Percentiles rank a stretch among this genome's conserved stretches.
Conservation (phyloP, 2,888 invertebrate species). For the Cosmia trapezina region DNA sequence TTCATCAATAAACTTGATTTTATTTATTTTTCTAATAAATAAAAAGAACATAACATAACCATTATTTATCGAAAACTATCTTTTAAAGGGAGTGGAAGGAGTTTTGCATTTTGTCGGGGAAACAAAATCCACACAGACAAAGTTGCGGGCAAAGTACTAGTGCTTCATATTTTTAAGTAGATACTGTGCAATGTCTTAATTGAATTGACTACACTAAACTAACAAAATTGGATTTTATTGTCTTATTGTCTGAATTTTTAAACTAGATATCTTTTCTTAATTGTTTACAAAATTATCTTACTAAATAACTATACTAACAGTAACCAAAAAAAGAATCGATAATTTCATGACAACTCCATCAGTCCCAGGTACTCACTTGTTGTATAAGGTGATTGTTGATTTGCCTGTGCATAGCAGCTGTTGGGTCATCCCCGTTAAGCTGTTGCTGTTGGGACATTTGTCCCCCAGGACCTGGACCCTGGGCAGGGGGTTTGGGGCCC, state of each 20-base stretch:
- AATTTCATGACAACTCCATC: constrained; percentile 52
- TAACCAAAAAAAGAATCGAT: too few species aligned
- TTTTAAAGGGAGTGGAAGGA: too few species aligned
- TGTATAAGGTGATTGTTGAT: constrained; percentile 93
- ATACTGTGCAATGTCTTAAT: neutral
- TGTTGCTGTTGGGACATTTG: constrained; percentile 90
- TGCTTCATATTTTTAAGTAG: constrained; percentile 10
- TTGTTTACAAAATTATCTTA: neutral
- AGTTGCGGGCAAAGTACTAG: too few species aligned
- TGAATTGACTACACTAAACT: neutral
- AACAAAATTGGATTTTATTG: neutral
- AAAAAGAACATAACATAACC: too few species aligned
- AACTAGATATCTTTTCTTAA: neutral
- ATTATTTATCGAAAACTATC: too few species aligned
- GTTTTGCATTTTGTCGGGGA: too few species aligned
- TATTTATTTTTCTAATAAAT: too few species aligned
- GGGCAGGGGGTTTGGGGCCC: constrained; percentile 94
- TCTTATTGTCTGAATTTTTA: neutral
- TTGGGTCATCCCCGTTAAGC: constrained; percentile 93
- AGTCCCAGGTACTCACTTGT: constrained; percentile 89
- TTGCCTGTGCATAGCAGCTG: constrained; percentile 91
- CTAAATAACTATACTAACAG: neutral
- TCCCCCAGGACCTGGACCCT: constrained; percentile 95
- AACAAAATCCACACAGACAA: too few species aligned
- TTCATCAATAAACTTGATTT: too few species aligned